These are phyloP conservation scores for Puffinus mauretanicus DNA, from an alignment of 2,113 vertebrate species.

Conservation along the genomic window DNA sequence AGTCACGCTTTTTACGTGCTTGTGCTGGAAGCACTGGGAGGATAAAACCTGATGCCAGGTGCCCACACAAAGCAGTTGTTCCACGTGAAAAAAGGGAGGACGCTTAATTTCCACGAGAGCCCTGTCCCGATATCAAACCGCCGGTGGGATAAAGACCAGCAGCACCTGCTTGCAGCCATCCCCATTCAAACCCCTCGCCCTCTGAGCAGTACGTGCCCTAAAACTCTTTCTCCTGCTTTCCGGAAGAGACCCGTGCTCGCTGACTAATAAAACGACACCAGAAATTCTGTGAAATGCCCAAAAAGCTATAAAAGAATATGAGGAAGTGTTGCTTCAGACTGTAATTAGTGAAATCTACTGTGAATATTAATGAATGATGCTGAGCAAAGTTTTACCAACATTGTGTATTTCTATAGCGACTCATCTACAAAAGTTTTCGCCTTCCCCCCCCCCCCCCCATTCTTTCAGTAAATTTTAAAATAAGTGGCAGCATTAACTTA, in stretches of 20 bases:
- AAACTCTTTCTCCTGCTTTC: not conserved
- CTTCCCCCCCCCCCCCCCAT: not conserved
- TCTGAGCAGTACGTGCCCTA: not conserved
- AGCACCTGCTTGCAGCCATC: not conserved
- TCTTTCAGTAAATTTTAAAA: slow-evolving; percentile 40
- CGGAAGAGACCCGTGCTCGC: not conserved
- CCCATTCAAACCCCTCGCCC: not conserved
- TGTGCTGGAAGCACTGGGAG: not conserved
- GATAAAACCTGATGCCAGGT: not conserved
- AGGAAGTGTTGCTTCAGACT: not conserved
- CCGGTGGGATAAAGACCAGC: not conserved
- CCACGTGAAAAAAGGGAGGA: not conserved
- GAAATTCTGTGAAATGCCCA: not conserved
- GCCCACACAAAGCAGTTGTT: not conserved
- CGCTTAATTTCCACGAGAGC: not conserved
- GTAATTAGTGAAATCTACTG: not conserved
- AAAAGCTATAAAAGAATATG: not conserved
- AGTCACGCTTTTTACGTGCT: not conserved
- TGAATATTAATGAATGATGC: not conserved
- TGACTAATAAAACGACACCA: not conserved
- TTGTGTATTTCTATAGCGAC: not conserved
- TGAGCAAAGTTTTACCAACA: not conserved
- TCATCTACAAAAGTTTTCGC: not conserved
- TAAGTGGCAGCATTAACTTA: slow-evolving; percentile 8
- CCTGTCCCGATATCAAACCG: not conserved